A percentile compares a stretch with the other conserved stretches of the same genome.
Evolutionary conservation across 2,113 vertebrate genomes (phyloP).

Genomic region (Ceuthmochares aereus): DNA sequence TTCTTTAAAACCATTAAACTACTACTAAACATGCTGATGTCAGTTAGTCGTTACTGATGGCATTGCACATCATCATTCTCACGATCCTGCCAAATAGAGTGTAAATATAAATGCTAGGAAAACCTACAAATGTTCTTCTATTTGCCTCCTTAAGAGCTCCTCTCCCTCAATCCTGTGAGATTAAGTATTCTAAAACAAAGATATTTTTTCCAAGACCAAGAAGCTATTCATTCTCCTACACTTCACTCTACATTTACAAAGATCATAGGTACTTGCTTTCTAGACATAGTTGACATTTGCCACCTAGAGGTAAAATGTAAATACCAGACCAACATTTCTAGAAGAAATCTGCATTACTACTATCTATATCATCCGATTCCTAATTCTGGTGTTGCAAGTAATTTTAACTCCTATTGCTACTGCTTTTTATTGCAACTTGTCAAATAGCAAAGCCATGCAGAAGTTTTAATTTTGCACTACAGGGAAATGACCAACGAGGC

Average conservation of each 20-base stretch:
- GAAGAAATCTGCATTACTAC: background rate
- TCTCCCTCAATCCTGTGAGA: background rate
- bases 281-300: background rate
- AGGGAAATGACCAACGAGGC: background rate
- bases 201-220: background rate
- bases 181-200: background rate
- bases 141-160: background rate
- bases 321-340: background rate
- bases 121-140: background rate
- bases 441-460: background rate
- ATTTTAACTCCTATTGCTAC: background rate
- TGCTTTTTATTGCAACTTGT: background rate
- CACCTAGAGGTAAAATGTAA: background rate
- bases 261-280: background rate
- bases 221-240: background rate
- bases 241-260: background rate
- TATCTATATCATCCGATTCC: background rate
- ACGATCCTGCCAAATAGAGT: background rate
- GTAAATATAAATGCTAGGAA: background rate
- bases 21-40: background rate
- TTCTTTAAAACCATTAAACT: background rate
- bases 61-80: background rate
- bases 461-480: background rate
- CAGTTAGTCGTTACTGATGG: background rate
- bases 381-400: background rate